Base-by-base conservation (phyloP, 2,113 vertebrate species). In the Zosterops hypoxanthus region DNA sequence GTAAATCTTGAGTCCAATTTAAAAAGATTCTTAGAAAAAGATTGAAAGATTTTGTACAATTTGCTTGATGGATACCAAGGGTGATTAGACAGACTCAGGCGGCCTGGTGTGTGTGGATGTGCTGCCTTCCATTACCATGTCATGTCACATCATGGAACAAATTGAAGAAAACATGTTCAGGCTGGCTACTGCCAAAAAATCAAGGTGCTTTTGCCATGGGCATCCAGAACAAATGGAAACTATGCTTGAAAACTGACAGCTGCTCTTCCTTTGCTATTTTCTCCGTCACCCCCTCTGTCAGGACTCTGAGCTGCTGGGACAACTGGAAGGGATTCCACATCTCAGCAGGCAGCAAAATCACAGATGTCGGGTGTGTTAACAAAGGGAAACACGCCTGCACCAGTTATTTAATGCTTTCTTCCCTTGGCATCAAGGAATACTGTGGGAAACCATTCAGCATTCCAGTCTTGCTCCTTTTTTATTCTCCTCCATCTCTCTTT, bases 201-300 rank as follows among this genome's bases (percentile, higher is more conserved):
- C 81, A 65, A 90, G 80, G 86, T 87, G 92, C 46, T 88, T 88
- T 94, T 72, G 34, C 92, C 80, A 10, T 82, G 88, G 88, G 66
- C 55, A 87, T 92, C 88, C 33, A 4, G 88, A 94, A 93, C 85
- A 93, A 96, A 93, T 95, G 83, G 90, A 77, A 95, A 92, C 70
- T 92, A 94, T 91, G 76, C 53, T 93, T 90, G 86, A 96, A 95
- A 96, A 93, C 69, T 87, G 70, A 59, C 97, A 97, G 96, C 95
- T 97, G 90, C 46, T 90, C 64, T 91, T 93, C 79, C 63, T 88
- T 50, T 68, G 66, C 82, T 91, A 81, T 93, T 79, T 96, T 86
- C 55, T 85, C 57, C 23, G 14, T 75, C 42, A 55, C 46, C 57
- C 86, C 34, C 49, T 78, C 92, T 91, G 95, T 94, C 94, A 92